These are phyloP conservation scores for Paelopatides confundens DNA, from an alignment of 53 echinoderm and acorn worm species.

Conservation along the genomic window DNA sequence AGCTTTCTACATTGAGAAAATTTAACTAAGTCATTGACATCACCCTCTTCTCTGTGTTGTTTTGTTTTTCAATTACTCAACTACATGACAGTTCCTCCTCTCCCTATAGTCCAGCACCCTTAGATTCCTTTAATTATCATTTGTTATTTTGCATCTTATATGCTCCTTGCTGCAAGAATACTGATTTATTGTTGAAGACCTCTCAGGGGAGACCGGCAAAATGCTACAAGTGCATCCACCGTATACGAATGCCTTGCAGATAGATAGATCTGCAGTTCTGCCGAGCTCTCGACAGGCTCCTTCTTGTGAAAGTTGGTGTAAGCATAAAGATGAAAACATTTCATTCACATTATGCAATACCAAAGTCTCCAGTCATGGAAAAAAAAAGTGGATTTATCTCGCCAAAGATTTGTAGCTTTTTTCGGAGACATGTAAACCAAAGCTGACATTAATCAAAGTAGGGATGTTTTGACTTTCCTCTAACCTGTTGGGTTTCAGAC, in stretches of 20 bases:
- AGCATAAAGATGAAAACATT: not conserved
- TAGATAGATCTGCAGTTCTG: slow-evolving; percentile 18
- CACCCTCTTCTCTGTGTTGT: not conserved
- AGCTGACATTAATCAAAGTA: not conserved
- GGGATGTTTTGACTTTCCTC: not conserved
- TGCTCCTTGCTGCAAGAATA: not conserved
- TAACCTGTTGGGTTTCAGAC: not conserved
- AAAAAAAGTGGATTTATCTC: not conserved
- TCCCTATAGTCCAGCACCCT: slow-evolving; percentile 13
- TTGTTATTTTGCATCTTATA: slow-evolving; percentile 4
- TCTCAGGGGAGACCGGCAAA: slow-evolving; percentile 4
- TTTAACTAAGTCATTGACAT: slow-evolving; percentile 12
- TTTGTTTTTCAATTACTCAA: slow-evolving; percentile 11
- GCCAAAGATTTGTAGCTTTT: not conserved
- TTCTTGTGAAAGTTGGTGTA: not conserved
- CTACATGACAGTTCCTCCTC: not conserved
- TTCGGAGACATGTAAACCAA: not conserved
- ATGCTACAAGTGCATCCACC: slow-evolving; percentile 34
- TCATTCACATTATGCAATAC: not conserved
- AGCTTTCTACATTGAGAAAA: not conserved
- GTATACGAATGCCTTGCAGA: not conserved
- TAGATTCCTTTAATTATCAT: slow-evolving; percentile 25
- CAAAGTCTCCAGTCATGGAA: not conserved
- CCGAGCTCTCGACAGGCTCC: slow-evolving; percentile 9
- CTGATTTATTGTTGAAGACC: slow-evolving; percentile 31